Base-by-base conservation (phyloP, 2,113 vertebrate species). In the Setophaga coronata region DNA sequence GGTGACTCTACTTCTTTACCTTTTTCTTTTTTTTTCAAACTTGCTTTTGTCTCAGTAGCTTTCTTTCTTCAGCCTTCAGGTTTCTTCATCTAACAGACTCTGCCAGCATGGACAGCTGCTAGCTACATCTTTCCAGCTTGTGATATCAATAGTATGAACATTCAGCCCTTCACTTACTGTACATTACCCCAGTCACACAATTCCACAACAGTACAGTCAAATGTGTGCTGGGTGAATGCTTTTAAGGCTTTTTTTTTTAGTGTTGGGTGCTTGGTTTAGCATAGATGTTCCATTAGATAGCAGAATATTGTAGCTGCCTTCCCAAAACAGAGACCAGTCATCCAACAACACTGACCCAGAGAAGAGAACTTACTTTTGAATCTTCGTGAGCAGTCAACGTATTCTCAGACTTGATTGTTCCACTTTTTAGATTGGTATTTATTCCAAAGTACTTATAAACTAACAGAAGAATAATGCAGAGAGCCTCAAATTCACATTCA, bases 111-210 rank as follows among this genome's bases (percentile, higher is more conserved):
- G 7, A 19, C 1, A 1, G 34, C 31, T 90, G 20, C 42, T 54
- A 38, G 34, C 54, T 73, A 11, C 34, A 80, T 47, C 38, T 78
- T 92, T 34, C 40, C 54, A 58, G 18, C 10, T 62, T 54, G 33
- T 1, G 2, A 6, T 24, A 73, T 7, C 42, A 65, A 42, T 5
- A 18, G 2, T 25, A 61, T 1, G 0, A 67, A 38, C 19, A 26
- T 50, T 76, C 26, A 80, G 9, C 28, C 23, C 40, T 43, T n/a
- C 31, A 24, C 38, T 42, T 66, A 20, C 18, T 62, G 45, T 9
- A 85, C 17, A 18, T n/a, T 56, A 71, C 18, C 2, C 31, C 3
- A 66, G 50, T 11, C 23, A 60, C 3, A 1, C 12, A 73, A 6
- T 66, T 90, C 51, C 40, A 50, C 42, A 72, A 29, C 6, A 51